Evolutionary conservation across 2,888 invertebrate species (phyloP).

Genomic region (Perizoma affinitatum): DNA sequence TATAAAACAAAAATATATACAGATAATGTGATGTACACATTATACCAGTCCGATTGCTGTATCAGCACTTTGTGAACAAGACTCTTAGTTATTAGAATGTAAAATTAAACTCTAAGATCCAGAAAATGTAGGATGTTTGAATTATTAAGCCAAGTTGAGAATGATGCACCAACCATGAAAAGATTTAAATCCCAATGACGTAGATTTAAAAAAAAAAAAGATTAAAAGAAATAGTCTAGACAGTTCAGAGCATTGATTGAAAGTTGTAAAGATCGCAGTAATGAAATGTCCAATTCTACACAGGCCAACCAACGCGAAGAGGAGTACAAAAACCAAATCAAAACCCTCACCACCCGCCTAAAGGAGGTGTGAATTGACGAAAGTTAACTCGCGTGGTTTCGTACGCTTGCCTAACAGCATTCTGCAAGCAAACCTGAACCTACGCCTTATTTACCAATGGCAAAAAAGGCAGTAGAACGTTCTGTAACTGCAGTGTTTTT

Average conservation of each 20-base stretch:
- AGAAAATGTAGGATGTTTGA: slow-evolving; percentile 1
- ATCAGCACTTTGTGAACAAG: not conserved
- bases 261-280: slow-evolving; percentile 43
- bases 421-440: slow-evolving; percentile 61
- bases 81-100: not conserved
- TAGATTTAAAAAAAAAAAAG: not conserved
- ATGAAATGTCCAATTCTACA: slow-evolving; percentile 62
- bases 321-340: slow-evolving; percentile 99
- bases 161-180: slow-evolving; percentile 75
- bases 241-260: not conserved
- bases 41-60: not conserved
- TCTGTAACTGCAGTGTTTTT: slow-evolving; percentile 57
- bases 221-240: not conserved
- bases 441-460: slow-evolving; percentile 43
- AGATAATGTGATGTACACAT: not conserved
- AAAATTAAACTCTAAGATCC: not conserved
- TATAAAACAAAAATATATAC: not conserved
- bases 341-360: slow-evolving; percentile 98
- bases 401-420: slow-evolving; percentile 79
- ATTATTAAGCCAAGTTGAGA: slow-evolving; percentile 20
- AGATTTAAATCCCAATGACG: not conserved
- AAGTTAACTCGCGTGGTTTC: slow-evolving; percentile 65
- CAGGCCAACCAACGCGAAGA: slow-evolving; percentile 99
- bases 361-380: slow-evolving; percentile 94
- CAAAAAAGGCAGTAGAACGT: slow-evolving; percentile 61